Evolutionary conservation across 2,797 vertebrate genomes (phyloP).

Genomic region (Melanotaenia trifasciata): DNA sequence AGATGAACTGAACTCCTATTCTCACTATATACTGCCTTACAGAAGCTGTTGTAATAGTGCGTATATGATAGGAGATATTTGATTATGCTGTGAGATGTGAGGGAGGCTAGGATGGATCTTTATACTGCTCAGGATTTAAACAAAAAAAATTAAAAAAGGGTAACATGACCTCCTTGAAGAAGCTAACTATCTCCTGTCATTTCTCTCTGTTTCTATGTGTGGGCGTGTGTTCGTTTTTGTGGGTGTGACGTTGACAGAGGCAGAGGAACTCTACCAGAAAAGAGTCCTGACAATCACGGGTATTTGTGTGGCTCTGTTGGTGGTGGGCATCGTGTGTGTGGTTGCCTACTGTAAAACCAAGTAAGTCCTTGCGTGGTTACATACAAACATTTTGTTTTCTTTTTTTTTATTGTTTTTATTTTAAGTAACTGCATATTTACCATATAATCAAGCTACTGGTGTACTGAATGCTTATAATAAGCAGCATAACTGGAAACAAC

Average conservation of each 20-base stretch:
- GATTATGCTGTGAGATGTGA: conserved; percentile 33
- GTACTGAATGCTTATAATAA: no score
- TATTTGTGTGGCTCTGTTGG: conserved; percentile 96
- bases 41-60: conserved; percentile 53
- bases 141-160: not conserved
- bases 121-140: conserved; percentile 65
- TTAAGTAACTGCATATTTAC: not conserved
- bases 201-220: conserved; percentile 35
- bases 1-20: conserved; percentile 24
- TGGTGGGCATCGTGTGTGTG: conserved; percentile 98
- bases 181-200: conserved; percentile 55
- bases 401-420: not conserved
- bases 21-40: conserved; percentile 32
- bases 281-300: conserved; percentile 98
- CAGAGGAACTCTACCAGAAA: conserved; percentile 98
- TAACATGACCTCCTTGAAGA: conserved; percentile 37
- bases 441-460: not conserved
- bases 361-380: conserved; percentile 82
- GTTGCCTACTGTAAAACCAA: conserved; percentile 99
- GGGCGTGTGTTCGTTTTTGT: conserved; percentile 57
- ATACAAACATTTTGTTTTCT: not conserved
- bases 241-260: conserved; percentile 86
- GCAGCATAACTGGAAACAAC: no score
- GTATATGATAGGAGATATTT: conserved; percentile 41
- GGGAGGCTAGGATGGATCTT: conserved; percentile 45